phyloP scores from a whole-genome alignment of 2,113 vertebrate species.

The Sminthopsis crassicaudata region DNA sequence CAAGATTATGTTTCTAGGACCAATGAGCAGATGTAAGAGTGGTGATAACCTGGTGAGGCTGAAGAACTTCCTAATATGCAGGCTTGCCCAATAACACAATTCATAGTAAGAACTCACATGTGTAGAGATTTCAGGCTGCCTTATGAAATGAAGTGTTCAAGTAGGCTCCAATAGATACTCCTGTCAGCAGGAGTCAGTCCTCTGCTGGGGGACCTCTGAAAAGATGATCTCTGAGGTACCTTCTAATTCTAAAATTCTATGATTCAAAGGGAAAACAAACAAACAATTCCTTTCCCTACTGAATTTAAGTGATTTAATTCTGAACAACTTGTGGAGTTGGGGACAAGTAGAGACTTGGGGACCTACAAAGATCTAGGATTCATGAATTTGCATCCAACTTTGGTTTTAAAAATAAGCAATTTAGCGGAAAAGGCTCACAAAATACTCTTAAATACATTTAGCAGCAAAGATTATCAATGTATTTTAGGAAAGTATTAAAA shows the following conservation, averaged over 20 bases:
- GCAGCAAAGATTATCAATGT: conserved; percentile 3
- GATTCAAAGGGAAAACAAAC: not conserved
- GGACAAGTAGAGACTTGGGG: not conserved
- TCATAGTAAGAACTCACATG: not conserved
- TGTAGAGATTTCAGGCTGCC: not conserved
- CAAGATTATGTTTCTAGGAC: not conserved
- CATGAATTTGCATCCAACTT: not conserved
- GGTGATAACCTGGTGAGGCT: not conserved
- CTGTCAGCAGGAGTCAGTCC: not conserved
- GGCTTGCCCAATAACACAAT: not conserved
- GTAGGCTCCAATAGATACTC: not conserved
- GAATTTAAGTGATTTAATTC: not conserved
- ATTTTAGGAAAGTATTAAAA: conserved; percentile 20
- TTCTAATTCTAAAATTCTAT: not conserved
- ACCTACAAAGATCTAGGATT: not conserved
- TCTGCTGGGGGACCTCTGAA: not conserved
- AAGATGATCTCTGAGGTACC: not conserved
- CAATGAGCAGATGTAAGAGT: not conserved
- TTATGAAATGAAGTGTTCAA: not conserved
- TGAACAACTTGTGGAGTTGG: not conserved
- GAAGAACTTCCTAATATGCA: not conserved
- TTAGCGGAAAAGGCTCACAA: not conserved
- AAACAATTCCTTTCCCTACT: not conserved
- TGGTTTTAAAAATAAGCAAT: conserved; percentile 54
- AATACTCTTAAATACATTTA: conserved; percentile 5